Base-by-base conservation (phyloP, 2,797 vertebrate species). In the Tenualosa ilisha region DNA sequence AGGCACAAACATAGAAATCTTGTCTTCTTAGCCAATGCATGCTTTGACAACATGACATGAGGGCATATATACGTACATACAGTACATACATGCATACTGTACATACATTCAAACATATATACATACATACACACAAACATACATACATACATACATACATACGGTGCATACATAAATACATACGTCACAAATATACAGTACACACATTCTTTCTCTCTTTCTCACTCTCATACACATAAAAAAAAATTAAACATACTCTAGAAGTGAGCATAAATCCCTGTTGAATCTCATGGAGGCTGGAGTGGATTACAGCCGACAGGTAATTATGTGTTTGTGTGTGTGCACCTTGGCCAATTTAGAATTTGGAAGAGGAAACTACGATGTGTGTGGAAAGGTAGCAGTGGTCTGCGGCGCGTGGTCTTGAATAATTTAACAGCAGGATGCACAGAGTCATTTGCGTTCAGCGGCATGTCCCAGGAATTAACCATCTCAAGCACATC, bases 341-440 rank as follows among this genome's bases (percentile, higher is more conserved):
- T 37, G 65, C 13, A 22, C 8, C 63, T 15, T 68, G 43, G 61
- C 63, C 24, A 20, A 84, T 72, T 24, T 26, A 22, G 83, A 49
- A 84, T 72, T 84, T 84, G 63, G 83, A 84, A 65, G 51, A 17
- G 63, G 51, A 84, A 49, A 31, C 65, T 54, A 49, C 24, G 31
- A 54, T 24, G 56, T 65, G 56, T 43, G 37, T 8, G 20, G 37
- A 79, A 75, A 51, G 53, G 0, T n/a, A 8, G 65, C 9, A 79
- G 37, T 2, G 26, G 53, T 40, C 12, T 40, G 26, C 15, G 59
- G 82, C 22, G 56, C 59, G 22, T 83, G 61, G 46, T 82, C 59
- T 31, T 81, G 82, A 87, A 87, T 87, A 87, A 82, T 85, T 86
- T 86, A 75, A 84, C 6, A 13, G 37, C 3, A 43, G 17, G 72